Evolutionary conservation across 2,888 invertebrate genomes (phyloP).

Genomic region (Caenorhabditis sp.): DNA sequence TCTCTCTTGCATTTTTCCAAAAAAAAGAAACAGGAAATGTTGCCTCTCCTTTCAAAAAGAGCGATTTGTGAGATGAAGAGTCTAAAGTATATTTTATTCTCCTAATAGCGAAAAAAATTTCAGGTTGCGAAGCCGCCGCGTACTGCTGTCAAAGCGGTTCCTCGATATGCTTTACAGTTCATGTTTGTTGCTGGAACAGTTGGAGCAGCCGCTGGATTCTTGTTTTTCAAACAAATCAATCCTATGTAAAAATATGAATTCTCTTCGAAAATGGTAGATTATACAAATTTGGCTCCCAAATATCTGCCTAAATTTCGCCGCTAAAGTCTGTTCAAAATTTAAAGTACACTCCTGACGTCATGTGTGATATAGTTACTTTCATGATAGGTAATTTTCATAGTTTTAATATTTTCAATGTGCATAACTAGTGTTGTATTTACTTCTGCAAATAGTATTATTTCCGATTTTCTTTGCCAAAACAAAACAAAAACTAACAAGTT

Average conservation of each 20-base stretch:
- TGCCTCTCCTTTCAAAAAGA: too few species aligned
- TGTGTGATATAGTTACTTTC: too few species aligned
- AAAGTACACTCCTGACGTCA: too few species aligned
- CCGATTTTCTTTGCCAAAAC: not conserved
- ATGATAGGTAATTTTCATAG: not conserved
- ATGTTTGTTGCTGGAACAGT: slow-evolving; percentile 51
- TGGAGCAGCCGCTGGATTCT: slow-evolving; percentile 52
- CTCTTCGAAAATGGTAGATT: not conserved
- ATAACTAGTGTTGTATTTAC: not conserved
- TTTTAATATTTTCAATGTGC: not conserved
- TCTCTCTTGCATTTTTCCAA: too few species aligned
- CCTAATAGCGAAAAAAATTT: not conserved
- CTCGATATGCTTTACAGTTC: slow-evolving; percentile 50
- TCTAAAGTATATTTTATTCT: too few species aligned
- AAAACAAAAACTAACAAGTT: not conserved
- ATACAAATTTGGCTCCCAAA: too few species aligned
- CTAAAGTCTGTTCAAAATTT: too few species aligned
- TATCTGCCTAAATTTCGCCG: too few species aligned
- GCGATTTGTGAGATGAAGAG: too few species aligned
- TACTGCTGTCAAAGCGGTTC: slow-evolving; percentile 29
- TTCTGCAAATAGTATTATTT: not conserved
- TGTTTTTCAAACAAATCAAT: slow-evolving; percentile 45
- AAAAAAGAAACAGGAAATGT: too few species aligned
- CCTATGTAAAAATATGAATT: slow-evolving; percentile 19
- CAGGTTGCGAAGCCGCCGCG: slow-evolving; percentile 28